Conservation (phyloP, 2,888 invertebrate species). For the Rotaria macrura region DNA sequence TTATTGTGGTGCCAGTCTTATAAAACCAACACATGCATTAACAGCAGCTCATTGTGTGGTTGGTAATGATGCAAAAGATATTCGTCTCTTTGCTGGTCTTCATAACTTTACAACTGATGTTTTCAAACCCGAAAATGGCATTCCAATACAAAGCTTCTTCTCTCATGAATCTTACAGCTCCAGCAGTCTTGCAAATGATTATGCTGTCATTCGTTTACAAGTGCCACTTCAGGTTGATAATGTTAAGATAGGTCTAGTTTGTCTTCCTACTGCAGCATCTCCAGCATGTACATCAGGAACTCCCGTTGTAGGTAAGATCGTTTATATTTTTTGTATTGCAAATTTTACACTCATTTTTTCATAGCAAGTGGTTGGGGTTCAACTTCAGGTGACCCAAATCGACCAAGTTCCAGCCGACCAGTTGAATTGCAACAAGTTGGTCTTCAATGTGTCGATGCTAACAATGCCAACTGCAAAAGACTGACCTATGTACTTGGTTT, state of each 20-base stretch:
- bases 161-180: background rate
- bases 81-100: background rate
- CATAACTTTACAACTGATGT: background rate
- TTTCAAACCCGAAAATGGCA: background rate
- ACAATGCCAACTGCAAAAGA: background rate
- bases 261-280: background rate
- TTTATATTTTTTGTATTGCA: background rate
- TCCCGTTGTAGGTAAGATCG: background rate
- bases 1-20: background rate
- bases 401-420: background rate
- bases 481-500: background rate
- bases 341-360: background rate
- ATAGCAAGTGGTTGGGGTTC: constrained; percentile 6
- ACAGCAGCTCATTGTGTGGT: background rate
- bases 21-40: background rate
- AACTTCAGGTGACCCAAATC: background rate
- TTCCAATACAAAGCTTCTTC: background rate
- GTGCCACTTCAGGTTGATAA: background rate
- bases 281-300: background rate
- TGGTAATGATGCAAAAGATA: background rate
- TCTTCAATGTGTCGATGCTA: background rate
- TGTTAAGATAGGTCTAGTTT: background rate
- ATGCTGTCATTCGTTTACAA: background rate
- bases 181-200: background rate
- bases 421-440: background rate